Evolutionary conservation across 2,888 invertebrate species (phyloP).

Genomic region (Chelonus formosanus): DNA sequence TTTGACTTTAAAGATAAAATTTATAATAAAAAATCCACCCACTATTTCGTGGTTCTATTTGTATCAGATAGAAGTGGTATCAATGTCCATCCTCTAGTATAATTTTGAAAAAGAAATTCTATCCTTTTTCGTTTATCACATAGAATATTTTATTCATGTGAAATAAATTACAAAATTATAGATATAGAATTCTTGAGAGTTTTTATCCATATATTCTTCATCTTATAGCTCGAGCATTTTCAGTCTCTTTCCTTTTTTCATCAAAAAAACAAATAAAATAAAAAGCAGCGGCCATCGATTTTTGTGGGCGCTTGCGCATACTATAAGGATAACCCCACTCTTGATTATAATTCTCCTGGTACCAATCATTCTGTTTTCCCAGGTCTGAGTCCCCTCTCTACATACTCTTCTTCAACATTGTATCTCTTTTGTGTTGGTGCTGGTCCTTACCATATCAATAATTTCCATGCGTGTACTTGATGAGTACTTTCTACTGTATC

Average conservation of each 20-base stretch:
- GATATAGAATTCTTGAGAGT: neutral
- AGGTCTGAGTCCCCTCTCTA: conserved; percentile 2
- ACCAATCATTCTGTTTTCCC: conserved; percentile 30
- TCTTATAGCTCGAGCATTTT: conserved; percentile 9
- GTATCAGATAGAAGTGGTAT: no score
- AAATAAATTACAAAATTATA: neutral
- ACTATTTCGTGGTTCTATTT: no score
- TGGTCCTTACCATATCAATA: conserved; percentile 17
- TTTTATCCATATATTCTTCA: neutral
- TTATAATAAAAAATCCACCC: no score
- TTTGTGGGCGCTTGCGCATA: conserved; percentile 13
- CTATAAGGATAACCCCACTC: conserved; percentile 32
- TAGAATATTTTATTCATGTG: conserved; percentile 2
- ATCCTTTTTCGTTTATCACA: neutral
- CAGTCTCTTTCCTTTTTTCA: conserved; percentile 25
- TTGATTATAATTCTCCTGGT: conserved; percentile 34
- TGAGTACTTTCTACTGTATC: neutral
- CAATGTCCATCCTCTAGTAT: no score
- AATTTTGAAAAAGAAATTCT: no score
- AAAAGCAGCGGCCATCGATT: conserved; percentile 50
- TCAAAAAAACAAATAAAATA: conserved; percentile 39
- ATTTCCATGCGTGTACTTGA: conserved; percentile 5
- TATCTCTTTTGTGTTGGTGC: neutral
- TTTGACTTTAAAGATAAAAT: no score
- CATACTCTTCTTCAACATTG: conserved; percentile 6